A percentile compares a stretch with the other conserved stretches of the same genome.
Conservation (phyloP, 1,140 invertebrate species). For the Plutomurus gul region DNA sequence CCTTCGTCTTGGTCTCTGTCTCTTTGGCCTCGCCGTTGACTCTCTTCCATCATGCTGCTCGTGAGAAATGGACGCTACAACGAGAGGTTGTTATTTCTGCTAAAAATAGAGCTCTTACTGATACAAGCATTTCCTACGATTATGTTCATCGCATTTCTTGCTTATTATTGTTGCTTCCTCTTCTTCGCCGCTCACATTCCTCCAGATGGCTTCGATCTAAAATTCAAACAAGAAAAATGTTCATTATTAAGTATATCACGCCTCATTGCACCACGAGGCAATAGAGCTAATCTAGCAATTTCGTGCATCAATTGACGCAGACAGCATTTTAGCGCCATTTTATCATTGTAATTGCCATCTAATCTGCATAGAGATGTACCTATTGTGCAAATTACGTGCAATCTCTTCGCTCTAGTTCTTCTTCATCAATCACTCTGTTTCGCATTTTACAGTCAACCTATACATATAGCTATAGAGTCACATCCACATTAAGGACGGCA, state of each 20-base stretch:
- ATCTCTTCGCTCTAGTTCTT: constrained; percentile 15
- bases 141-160: background rate
- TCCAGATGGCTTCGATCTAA: background rate
- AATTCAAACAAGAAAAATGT: background rate
- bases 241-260: background rate
- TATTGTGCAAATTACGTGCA: background rate
- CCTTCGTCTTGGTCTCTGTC: background rate
- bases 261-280: too few species aligned
- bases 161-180: background rate
- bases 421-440: constrained; percentile 17
- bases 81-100: background rate
- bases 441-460: background rate
- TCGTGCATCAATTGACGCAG: background rate
- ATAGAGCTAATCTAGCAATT: background rate
- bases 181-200: background rate
- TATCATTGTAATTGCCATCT: constrained; percentile 13
- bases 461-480: background rate
- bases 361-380: too few species aligned
- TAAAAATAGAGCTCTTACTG: background rate
- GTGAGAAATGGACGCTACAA: background rate
- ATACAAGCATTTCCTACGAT: background rate
- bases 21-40: background rate
- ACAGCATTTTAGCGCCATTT: background rate
- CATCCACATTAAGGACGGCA: background rate
- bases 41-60: background rate